Percentiles rank a stretch among this genome's conserved stretches.
phyloP scores from a whole-genome alignment of 2,797 vertebrate species.

The Bradypus variegatus region DNA sequence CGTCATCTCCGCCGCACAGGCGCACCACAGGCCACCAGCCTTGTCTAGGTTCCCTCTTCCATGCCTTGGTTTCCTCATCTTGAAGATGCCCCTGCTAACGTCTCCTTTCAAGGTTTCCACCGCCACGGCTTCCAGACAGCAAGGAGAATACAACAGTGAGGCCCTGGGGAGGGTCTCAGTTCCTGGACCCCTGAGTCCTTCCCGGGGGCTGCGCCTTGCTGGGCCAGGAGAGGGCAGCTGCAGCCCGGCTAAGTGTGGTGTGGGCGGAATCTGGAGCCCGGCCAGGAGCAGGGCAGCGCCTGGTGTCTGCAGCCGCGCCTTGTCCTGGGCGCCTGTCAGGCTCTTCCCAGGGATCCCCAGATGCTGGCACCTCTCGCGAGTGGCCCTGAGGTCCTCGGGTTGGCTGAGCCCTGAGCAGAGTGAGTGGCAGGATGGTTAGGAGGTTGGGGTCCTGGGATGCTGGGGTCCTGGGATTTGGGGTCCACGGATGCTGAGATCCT shows the following conservation, averaged over 20 bases:
- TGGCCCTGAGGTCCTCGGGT: background rate
- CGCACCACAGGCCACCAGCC: too few species aligned
- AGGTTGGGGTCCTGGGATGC: background rate
- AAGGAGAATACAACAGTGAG: too few species aligned
- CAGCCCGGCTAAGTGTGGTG: background rate
- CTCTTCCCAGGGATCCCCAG: background rate
- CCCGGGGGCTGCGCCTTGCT: background rate
- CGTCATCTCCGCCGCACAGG: too few species aligned
- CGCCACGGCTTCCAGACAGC: too few species aligned
- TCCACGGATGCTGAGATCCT: too few species aligned
- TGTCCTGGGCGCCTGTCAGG: too few species aligned
- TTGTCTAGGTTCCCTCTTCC: too few species aligned
- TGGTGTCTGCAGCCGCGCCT: accelerated
- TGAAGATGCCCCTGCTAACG: background rate
- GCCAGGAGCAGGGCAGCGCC: too few species aligned
- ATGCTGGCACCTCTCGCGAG: too few species aligned
- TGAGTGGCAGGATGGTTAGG: background rate
- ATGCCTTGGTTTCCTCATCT: too few species aligned
- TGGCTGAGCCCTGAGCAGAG: background rate
- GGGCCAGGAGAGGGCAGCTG: slow-evolving; percentile 16
- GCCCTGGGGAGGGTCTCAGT: background rate
- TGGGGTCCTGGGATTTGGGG: background rate
- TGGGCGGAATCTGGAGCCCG: background rate
- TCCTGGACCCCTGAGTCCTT: too few species aligned
- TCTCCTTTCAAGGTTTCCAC: background rate